Evolutionary conservation across 2,113 vertebrate genomes (phyloP).

Genomic region (Oncorhynchus tshawytscha): DNA sequence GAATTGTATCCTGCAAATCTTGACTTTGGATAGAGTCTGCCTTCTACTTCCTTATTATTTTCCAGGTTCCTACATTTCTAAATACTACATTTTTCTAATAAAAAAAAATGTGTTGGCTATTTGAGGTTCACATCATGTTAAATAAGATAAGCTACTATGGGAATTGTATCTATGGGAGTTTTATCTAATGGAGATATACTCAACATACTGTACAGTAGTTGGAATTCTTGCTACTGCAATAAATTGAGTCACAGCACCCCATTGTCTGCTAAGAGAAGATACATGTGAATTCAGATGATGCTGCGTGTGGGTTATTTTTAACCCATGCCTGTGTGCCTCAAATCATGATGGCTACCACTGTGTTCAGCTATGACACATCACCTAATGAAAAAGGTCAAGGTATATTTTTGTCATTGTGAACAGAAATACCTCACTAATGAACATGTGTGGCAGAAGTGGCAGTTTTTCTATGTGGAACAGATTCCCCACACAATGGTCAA

Average conservation of each 20-base stretch:
- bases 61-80: too few relatives aligned
- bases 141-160: too few relatives aligned
- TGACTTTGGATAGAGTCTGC: too few relatives aligned
- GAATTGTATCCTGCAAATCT: too few relatives aligned
- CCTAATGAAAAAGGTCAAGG: conserved; percentile 44
- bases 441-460: conserved; percentile 12
- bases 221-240: background rate
- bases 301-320: conserved; percentile 35
- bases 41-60: too few relatives aligned
- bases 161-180: too few relatives aligned
- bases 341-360: conserved; percentile 12
- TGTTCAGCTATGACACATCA: conserved; percentile 48
- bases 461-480: background rate
- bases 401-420: conserved; percentile 37
- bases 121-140: too few relatives aligned
- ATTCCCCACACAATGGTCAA: background rate
- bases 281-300: background rate
- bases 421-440: conserved; percentile 31
- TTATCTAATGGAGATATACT: too few relatives aligned
- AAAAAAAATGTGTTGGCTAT: too few relatives aligned
- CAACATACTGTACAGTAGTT: background rate
- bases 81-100: too few relatives aligned
- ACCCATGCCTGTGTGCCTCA: conserved; percentile 15
- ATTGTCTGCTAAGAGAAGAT: background rate
- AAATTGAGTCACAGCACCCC: background rate